Conservation (phyloP, 2,797 vertebrate genomes). For the Centropyge bicolor region DNA sequence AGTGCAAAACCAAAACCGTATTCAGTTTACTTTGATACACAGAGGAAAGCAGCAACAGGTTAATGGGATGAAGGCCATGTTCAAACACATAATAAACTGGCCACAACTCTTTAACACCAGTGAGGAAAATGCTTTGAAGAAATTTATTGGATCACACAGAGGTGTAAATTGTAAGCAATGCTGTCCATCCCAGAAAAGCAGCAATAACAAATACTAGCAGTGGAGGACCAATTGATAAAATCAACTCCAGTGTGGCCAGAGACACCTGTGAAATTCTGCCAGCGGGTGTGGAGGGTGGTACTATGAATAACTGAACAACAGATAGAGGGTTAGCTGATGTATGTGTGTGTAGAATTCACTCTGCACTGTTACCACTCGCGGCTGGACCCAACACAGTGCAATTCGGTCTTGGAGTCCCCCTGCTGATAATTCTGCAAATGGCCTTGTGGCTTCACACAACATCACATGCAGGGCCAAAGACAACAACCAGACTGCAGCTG, state of each 20-base stretch:
- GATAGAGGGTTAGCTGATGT: neutral
- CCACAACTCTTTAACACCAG: conserved; percentile 61
- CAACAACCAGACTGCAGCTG: conserved; percentile 61
- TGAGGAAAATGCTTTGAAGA: conserved; percentile 56
- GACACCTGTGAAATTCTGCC: conserved; percentile 56
- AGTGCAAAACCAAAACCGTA: neutral
- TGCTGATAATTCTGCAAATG: conserved; percentile 65
- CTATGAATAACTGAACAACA: conserved; percentile 11
- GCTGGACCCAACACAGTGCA: conserved; percentile 24
- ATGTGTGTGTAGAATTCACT: conserved; percentile 10
- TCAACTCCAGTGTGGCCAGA: conserved; percentile 20
- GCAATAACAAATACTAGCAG: conserved; percentile 34
- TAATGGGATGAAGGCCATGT: conserved; percentile 29
- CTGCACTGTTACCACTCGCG: neutral
- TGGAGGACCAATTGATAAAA: conserved; percentile 15
- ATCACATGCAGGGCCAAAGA: conserved; percentile 59
- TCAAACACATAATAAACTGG: conserved; percentile 53
- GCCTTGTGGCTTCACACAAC: conserved; percentile 73
- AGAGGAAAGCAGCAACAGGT: conserved; percentile 26
- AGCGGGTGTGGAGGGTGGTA: conserved; percentile 9
- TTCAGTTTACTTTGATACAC: conserved; percentile 4
- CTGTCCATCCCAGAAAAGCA: conserved; percentile 36
- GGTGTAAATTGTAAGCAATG: conserved; percentile 48
- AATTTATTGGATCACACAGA: conserved; percentile 55
- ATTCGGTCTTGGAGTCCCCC: conserved; percentile 47